Evolutionary conservation across 2,113 vertebrate genomes (phyloP), one percentile per base, ranked within the genome.

Genomic region (Corythornis madagascariensis): DNA sequence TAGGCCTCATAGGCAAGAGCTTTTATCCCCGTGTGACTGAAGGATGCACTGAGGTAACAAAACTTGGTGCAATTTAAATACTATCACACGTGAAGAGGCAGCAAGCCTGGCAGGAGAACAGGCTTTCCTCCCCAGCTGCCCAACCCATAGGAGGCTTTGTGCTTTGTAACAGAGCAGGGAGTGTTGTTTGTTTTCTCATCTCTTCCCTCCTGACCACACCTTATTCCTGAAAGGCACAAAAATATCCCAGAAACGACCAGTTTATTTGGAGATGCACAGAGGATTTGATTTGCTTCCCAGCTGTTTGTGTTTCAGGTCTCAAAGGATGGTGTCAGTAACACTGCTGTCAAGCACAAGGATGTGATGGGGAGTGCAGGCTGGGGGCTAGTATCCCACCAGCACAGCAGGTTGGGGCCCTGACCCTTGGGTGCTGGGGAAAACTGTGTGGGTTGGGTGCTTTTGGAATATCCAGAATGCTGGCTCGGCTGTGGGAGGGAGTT

Each of bases 271-370:
- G 43, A 56, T 60, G 50, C 15, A 71, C 11, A 66, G 67, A 63
- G 22, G 43, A n/a, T n/a, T 45, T 43, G 8, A 13, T 50, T 45
- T n/a, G 28, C 28, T 87, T 56, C 64, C 47, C 53, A 35, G 52
- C 21, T 47, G 13, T 48, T 48, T 59, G 2, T n/a, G 21, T 26
- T 45, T 33, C 35, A 40, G 2, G 10, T 33, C 47, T 14, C 69
- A 21, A 48, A 50, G 64, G 40, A 48, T 4, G 7, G 25, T n/a
- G 21, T 31, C 67, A 26, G 19, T 24, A 22, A 10, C 21, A 14
- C 0, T 16, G 52, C 47, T 3, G 26, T 13, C 2, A 0, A 28
- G 47, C 1, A 0, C 2, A 1, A 11, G 4, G 19, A 17, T 1
- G 10, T 12, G 42, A 35, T 53, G 47, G 53, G 16, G 26, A 4